These are phyloP conservation scores for Actinia tenebrosa DNA, from an alignment of 64 coral and sea anemone species.

Conservation along the genomic window DNA sequence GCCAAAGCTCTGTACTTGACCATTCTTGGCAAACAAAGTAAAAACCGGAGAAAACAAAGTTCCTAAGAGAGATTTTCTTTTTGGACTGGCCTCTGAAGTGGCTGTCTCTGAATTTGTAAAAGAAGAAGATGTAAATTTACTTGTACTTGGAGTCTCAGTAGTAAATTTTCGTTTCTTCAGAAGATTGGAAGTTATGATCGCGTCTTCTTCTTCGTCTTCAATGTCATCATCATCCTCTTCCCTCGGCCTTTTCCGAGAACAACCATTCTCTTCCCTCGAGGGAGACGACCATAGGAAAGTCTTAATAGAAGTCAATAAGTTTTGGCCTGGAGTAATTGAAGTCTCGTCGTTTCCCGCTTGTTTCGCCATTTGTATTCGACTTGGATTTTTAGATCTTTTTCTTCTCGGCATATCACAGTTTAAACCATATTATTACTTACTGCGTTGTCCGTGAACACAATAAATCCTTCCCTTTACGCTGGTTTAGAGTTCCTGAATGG, in stretches of 20 bases:
- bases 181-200: constrained; percentile 86
- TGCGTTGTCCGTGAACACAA: constrained; percentile 14
- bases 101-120: constrained; percentile 52
- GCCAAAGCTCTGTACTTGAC: constrained; percentile 66
- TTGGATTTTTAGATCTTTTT: constrained; percentile 37
- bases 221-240: constrained; percentile 52
- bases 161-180: constrained; percentile 95
- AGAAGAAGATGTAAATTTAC: constrained; percentile 13
- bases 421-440: constrained; percentile 31
- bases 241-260: constrained; percentile 54
- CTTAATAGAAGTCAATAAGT: constrained; percentile 96
- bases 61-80: constrained; percentile 85
- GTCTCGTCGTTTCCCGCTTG: constrained; percentile 25
- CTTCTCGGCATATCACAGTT: constrained; percentile 16
- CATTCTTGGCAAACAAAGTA: constrained; percentile 96
- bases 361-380: constrained; percentile 47
- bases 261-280: constrained; percentile 48
- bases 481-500: not conserved
- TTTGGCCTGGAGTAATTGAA: constrained; percentile 39
- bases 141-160: constrained; percentile 49
- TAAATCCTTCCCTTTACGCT: not conserved
- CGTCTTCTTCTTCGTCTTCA: constrained; percentile 88
- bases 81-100: constrained; percentile 30
- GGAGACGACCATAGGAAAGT: constrained; percentile 96
- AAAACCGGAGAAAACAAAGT: constrained; percentile 97